These are phyloP conservation scores for Sanderia malayensis DNA, from an alignment of 30 jellyfish, hydroid and myxozoan species.

Conservation along the genomic window DNA sequence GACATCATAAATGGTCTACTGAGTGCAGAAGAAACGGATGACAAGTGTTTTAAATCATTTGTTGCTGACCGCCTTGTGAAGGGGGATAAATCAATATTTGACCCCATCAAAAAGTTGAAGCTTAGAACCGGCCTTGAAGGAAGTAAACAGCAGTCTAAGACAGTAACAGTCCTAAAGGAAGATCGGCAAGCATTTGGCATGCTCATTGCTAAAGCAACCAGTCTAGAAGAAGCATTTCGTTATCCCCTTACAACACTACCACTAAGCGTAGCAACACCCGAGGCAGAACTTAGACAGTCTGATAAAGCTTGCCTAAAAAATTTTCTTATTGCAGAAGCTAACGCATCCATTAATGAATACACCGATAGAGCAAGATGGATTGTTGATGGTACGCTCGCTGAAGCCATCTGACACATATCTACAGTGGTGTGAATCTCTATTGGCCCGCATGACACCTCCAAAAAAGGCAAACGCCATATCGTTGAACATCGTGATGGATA, in stretches of 20 bases:
- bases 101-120: slow-evolving; percentile 20
- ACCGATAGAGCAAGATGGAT: slow-evolving; percentile 20
- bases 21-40: slow-evolving; percentile 21
- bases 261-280: slow-evolving; percentile 19
- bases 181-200: slow-evolving; percentile 59
- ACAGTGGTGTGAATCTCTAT: background rate
- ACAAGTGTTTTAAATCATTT: slow-evolving; percentile 8
- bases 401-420: slow-evolving; percentile 11
- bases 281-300: slow-evolving; percentile 6
- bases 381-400: slow-evolving; percentile 9
- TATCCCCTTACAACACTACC: slow-evolving; percentile 41
- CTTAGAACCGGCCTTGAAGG: slow-evolving; percentile 40
- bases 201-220: slow-evolving; percentile 8
- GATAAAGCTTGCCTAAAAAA: slow-evolving; percentile 6
- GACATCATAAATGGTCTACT: slow-evolving; percentile 17
- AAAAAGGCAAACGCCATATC: background rate
- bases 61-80: slow-evolving; percentile 20
- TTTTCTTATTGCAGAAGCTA: slow-evolving; percentile 5
- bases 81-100: slow-evolving; percentile 18
- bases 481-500: background rate
- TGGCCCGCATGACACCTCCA: slow-evolving; percentile 1
- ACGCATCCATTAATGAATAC: background rate
- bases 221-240: slow-evolving; percentile 26
- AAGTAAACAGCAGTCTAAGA: slow-evolving; percentile 4
- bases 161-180: slow-evolving; percentile 24